Evolutionary conservation across 2,888 invertebrate species (phyloP).

Genomic region (Allophyes oxyacanthae): DNA sequence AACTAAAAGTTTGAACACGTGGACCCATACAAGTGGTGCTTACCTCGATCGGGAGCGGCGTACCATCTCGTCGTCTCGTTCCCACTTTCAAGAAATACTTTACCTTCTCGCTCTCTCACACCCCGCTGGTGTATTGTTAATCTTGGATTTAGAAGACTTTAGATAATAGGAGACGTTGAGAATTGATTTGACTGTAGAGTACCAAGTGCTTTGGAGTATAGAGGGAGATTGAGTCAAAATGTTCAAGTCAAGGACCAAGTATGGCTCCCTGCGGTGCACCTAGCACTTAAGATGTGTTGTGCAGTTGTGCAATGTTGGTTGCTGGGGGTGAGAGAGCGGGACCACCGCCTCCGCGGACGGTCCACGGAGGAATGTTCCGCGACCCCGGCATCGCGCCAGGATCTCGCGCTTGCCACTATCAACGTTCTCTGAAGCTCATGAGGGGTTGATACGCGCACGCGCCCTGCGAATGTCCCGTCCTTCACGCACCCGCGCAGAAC

Average conservation of each 20-base stretch:
- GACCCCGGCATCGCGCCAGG: conserved; percentile 81
- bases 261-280: conserved; percentile 63
- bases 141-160: conserved; percentile 48
- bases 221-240: conserved; percentile 35
- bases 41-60: conserved; percentile 83
- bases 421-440: conserved; percentile 81
- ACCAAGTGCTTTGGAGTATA: conserved; percentile 24
- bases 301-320: conserved; percentile 64
- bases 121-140: conserved; percentile 72
- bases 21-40: conserved; percentile 80
- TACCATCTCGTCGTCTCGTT: conserved; percentile 85
- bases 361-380: conserved; percentile 85
- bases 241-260: conserved; percentile 46
- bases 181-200: conserved; percentile 43
- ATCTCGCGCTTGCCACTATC: conserved; percentile 81
- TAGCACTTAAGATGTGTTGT: conserved; percentile 50
- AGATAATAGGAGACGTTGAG: conserved; percentile 40
- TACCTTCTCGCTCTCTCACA: conserved; percentile 85
- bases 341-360: conserved; percentile 86
- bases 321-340: conserved; percentile 85
- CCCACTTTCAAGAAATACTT: conserved; percentile 83
- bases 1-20: conserved; percentile 82
- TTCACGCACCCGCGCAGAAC: conserved; percentile 66
- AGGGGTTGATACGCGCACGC: conserved; percentile 86
- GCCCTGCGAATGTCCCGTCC: conserved; percentile 68